Conservation (phyloP, 2,888 invertebrate genomes). For the Gymnoscelis rufifasciata region DNA sequence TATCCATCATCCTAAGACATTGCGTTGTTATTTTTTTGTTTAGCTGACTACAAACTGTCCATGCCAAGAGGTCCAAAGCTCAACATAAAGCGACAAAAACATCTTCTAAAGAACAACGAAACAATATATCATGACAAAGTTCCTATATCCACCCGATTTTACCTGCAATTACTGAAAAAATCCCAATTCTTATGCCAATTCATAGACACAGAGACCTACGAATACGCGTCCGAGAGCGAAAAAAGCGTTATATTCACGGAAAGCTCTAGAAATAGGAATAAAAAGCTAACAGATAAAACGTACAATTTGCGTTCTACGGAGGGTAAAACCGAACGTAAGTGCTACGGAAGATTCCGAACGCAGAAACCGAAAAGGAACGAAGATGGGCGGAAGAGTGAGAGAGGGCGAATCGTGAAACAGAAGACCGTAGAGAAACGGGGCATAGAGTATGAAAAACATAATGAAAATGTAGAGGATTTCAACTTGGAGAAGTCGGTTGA, state of each 20-base stretch:
- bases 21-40: conserved; percentile 8
- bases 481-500: not conserved
- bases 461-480: not conserved
- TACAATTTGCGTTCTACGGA: conserved; percentile 64
- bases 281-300: conserved; percentile 47
- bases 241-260: conserved; percentile 45
- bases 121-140: conserved; percentile 69
- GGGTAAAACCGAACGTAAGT: conserved; percentile 57
- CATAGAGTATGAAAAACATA: conserved; percentile 1
- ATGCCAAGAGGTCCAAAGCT: conserved; percentile 38
- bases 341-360: conserved; percentile 43
- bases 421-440: not conserved
- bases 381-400: not conserved
- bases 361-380: conserved; percentile 33
- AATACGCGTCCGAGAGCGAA: conserved; percentile 66
- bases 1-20: too few relatives aligned
- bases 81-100: conserved; percentile 51
- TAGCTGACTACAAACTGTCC: conserved; percentile 46
- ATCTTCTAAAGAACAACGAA: conserved; percentile 58
- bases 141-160: conserved; percentile 65
- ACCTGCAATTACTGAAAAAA: conserved; percentile 61
- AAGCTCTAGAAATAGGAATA: conserved; percentile 36
- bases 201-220: conserved; percentile 54
- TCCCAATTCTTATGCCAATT: conserved; percentile 64
- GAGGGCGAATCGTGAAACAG: conserved; percentile 1